Conservation (phyloP, 2,797 vertebrate genomes). For the Sebastes itinus region DNA sequence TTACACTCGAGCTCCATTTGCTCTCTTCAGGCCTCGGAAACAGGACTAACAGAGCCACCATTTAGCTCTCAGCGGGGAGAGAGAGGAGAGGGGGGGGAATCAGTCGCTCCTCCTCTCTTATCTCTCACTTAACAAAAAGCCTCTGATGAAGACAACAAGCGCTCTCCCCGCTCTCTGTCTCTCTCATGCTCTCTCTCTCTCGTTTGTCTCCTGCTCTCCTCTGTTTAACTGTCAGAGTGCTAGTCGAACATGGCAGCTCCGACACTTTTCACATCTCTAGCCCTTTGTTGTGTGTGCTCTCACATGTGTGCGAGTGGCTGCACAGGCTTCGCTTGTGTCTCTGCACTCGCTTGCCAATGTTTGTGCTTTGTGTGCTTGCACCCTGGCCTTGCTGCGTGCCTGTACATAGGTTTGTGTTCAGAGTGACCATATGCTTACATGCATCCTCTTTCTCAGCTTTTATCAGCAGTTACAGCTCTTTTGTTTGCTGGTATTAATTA, state of each 20-base stretch:
- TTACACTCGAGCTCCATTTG: constrained; percentile 62
- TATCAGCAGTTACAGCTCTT: background rate
- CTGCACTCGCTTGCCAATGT: background rate
- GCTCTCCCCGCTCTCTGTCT: constrained; percentile 40
- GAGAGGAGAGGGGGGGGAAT: constrained; percentile 44
- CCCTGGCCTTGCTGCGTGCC: background rate
- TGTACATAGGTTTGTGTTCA: background rate
- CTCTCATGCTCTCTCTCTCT: constrained; percentile 49
- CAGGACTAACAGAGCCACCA: constrained; percentile 53
- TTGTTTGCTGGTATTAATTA: constrained; percentile 21
- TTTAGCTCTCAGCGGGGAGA: constrained; percentile 69
- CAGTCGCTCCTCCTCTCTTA: constrained; percentile 67
- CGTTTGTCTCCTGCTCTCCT: constrained; percentile 66
- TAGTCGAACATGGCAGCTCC: constrained; percentile 76
- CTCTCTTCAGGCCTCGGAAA: constrained; percentile 56
- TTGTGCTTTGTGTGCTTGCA: background rate
- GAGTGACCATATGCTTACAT: background rate
- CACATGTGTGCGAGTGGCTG: background rate
- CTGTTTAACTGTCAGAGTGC: constrained; percentile 68
- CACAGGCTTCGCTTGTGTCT: constrained; percentile 8
- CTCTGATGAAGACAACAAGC: constrained; percentile 80
- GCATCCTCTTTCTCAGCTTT: background rate
- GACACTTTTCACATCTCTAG: constrained; percentile 69
- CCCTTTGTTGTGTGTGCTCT: constrained; percentile 60
- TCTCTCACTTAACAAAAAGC: constrained; percentile 77